Evolutionary conservation across 1,140 invertebrate genomes (phyloP).

Genomic region (Diprion similis): DNA sequence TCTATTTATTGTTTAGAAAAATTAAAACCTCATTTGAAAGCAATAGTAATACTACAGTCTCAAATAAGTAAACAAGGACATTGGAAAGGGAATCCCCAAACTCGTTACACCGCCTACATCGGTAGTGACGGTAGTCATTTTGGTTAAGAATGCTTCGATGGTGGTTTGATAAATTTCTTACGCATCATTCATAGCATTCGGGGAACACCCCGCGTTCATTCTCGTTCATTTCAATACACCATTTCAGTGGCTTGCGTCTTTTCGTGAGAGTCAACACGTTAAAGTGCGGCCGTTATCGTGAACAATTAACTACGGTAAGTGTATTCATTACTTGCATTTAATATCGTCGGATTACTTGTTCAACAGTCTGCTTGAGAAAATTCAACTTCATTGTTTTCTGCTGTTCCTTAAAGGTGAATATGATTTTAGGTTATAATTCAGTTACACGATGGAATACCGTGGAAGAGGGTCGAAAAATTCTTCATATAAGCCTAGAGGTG

Average conservation of each 20-base stretch:
- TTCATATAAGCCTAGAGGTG: not conserved
- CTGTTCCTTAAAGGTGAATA: not conserved
- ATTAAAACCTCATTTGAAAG: too few relatives aligned
- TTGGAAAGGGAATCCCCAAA: not conserved
- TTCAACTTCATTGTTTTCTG: not conserved
- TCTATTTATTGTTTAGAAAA: too few relatives aligned
- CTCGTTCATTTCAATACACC: not conserved
- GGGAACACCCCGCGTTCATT: not conserved
- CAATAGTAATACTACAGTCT: too few relatives aligned
- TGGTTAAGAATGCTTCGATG: not conserved
- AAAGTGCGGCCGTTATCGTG: not conserved
- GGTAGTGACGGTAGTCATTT: not conserved
- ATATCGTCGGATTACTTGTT: not conserved
- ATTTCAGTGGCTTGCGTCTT: not conserved
- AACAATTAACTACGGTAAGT: not conserved
- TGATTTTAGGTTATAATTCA: not conserved
- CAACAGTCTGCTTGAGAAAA: not conserved
- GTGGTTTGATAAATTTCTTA: not conserved
- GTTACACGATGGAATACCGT: not conserved
- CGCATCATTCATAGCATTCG: not conserved
- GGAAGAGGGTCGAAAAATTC: not conserved
- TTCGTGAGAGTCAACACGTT: not conserved
- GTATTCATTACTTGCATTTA: not conserved
- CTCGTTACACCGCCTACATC: not conserved
- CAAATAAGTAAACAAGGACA: not conserved